These are phyloP conservation scores for Ptychadena robeensis DNA, from an alignment of 2,797 vertebrate species.

Conservation along the genomic window DNA sequence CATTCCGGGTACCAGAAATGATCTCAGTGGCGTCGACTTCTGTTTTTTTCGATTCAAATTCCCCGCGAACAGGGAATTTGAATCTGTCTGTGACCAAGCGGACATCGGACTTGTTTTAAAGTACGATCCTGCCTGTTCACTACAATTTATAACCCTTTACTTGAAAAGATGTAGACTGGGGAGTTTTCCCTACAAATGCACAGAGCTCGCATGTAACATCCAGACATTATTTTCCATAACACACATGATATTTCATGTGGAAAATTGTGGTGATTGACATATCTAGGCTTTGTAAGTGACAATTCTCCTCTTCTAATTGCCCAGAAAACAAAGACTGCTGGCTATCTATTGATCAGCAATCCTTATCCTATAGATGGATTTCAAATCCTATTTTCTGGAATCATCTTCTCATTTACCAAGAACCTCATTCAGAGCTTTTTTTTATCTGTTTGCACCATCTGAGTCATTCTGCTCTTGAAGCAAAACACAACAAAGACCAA, in stretches of 20 bases:
- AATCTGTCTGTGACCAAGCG: no score
- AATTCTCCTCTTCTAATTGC: not conserved
- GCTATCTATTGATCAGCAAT: constrained; percentile 14
- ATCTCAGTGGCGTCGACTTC: no score
- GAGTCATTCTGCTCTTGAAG: not conserved
- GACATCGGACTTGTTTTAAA: no score
- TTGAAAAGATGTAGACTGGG: no score
- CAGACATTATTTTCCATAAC: not conserved
- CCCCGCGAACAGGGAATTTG: no score
- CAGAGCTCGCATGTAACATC: not conserved
- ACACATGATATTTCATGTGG: not conserved
- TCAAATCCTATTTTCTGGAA: not conserved
- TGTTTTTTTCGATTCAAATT: no score
- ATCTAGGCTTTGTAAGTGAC: not conserved
- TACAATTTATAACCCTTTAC: no score
- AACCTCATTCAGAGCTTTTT: not conserved
- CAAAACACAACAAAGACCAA: not conserved
- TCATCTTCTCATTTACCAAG: not conserved
- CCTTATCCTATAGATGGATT: not conserved
- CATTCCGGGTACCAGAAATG: no score
- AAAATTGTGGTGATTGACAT: constrained; percentile 22
- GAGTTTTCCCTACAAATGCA: no score
- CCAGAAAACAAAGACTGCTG: not conserved
- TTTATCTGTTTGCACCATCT: not conserved
- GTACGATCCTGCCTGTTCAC: no score